Evolutionary conservation across 2,797 vertebrate species (phyloP).

Genomic region (Adrianichthys oophorus): DNA sequence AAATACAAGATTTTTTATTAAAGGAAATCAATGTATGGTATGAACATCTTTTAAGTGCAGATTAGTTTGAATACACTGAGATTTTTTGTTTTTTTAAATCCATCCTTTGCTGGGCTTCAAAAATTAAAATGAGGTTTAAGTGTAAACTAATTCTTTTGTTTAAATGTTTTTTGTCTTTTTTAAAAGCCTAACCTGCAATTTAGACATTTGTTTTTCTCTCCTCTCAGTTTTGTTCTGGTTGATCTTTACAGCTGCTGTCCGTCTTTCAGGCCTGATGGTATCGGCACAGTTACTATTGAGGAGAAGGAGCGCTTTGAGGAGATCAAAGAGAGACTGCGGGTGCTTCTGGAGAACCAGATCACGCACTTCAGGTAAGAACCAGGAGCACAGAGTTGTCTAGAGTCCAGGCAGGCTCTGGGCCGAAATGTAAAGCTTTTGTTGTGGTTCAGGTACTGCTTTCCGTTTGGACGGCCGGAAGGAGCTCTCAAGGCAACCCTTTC

Average conservation of each 20-base stretch:
- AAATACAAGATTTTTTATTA: too few species aligned
- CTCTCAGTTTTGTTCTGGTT: too few species aligned
- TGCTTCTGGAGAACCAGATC: slow-evolving; percentile 96
- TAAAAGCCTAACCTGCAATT: too few species aligned
- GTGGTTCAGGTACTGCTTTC: slow-evolving; percentile 92
- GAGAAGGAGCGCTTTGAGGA: slow-evolving; percentile 96
- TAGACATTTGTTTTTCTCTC: too few species aligned
- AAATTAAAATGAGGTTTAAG: too few species aligned
- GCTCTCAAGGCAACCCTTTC: slow-evolving; percentile 97
- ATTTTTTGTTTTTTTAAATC: too few species aligned
- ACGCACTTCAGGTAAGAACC: slow-evolving; percentile 91
- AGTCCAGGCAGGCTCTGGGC: not conserved
- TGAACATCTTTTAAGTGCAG: too few species aligned
- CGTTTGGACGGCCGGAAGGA: slow-evolving; percentile 97
- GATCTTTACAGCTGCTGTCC: not conserved
- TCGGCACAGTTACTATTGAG: slow-evolving; percentile 92
- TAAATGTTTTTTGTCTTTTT: too few species aligned
- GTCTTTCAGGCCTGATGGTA: slow-evolving; percentile 89
- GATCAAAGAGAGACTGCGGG: slow-evolving; percentile 95
- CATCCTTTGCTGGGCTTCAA: too few species aligned
- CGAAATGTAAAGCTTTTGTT: not conserved
- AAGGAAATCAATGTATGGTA: too few species aligned
- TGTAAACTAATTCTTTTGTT: too few species aligned
- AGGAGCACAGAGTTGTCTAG: not conserved
- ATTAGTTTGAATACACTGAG: too few species aligned